phyloP scores from a whole-genome alignment of 2,113 vertebrate genomes.

The Rissa tridactyla region DNA sequence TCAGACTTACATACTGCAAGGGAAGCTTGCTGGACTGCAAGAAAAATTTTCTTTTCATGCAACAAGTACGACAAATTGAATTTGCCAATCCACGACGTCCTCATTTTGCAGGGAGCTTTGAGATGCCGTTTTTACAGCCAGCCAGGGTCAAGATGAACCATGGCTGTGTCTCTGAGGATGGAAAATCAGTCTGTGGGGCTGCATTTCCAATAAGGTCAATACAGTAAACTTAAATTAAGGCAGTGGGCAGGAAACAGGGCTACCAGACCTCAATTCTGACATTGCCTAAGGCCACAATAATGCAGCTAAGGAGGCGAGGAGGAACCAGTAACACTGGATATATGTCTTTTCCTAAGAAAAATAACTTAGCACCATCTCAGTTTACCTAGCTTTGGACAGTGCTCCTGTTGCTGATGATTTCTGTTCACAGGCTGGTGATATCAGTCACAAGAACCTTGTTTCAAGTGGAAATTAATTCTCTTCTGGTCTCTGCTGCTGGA shows the following conservation, averaged over 20 bases:
- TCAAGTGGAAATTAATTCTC: not conserved
- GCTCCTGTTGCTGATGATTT: not conserved
- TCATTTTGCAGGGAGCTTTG: not conserved
- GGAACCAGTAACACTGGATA: not conserved
- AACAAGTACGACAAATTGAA: not conserved
- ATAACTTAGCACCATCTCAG: not conserved
- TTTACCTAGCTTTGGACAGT: not conserved
- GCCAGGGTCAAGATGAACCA: not conserved
- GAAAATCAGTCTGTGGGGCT: not conserved
- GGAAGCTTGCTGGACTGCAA: not conserved
- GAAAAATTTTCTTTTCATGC: not conserved
- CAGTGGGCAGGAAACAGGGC: not conserved
- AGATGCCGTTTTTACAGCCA: not conserved
- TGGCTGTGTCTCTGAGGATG: not conserved
- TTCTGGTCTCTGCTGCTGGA: not conserved
- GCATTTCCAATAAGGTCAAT: not conserved
- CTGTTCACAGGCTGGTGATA: not conserved
- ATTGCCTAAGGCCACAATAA: not conserved
- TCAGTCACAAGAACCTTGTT: not conserved
- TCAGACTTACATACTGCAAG: not conserved
- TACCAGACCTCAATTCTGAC: not conserved
- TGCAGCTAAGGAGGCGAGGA: not conserved
- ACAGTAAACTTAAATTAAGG: not conserved
- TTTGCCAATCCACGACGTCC: not conserved
- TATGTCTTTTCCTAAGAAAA: not conserved